A percentile compares a stretch with the other conserved stretches of the same genome.
Evolutionary conservation across 2,113 vertebrate genomes (phyloP).

Genomic region (Rattus rattus): DNA sequence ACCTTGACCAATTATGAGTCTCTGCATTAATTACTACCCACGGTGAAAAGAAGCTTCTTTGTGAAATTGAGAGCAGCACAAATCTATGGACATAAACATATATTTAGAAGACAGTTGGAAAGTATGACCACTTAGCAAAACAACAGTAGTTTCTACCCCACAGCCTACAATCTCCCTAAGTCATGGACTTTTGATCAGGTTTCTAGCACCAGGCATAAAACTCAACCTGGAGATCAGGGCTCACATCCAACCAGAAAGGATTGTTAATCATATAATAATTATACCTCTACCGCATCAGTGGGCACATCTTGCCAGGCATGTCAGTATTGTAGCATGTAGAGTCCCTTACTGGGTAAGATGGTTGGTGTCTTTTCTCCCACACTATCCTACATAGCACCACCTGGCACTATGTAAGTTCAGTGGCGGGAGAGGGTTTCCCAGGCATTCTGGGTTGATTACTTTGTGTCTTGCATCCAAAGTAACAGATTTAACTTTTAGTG

Average conservation of each 20-base stretch:
- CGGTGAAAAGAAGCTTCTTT: not conserved
- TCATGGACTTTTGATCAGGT: not conserved
- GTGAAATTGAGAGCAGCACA: not conserved
- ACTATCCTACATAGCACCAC: not conserved
- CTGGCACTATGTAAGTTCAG: no score
- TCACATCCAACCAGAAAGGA: not conserved
- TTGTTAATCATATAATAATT: no score
- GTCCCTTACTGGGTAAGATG: not conserved
- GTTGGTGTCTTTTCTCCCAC: not conserved
- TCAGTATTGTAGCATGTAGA: not conserved
- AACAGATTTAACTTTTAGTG: not conserved
- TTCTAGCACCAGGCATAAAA: not conserved
- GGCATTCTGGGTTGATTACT: not conserved
- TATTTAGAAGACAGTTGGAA: not conserved
- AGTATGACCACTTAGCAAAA: not conserved
- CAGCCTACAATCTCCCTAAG: not conserved
- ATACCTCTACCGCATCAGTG: not conserved
- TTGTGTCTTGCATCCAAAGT: not conserved
- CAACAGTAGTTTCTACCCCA: not conserved
- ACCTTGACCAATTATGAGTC: not conserved
- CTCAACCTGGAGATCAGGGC: not conserved
- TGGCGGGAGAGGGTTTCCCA: not conserved
- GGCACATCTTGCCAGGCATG: not conserved
- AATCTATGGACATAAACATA: not conserved
- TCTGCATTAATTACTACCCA: not conserved